A percentile compares a stretch with the other conserved stretches of the same genome.
Conservation (phyloP, 1,140 invertebrate genomes). For the Scaptomyza hsui region DNA sequence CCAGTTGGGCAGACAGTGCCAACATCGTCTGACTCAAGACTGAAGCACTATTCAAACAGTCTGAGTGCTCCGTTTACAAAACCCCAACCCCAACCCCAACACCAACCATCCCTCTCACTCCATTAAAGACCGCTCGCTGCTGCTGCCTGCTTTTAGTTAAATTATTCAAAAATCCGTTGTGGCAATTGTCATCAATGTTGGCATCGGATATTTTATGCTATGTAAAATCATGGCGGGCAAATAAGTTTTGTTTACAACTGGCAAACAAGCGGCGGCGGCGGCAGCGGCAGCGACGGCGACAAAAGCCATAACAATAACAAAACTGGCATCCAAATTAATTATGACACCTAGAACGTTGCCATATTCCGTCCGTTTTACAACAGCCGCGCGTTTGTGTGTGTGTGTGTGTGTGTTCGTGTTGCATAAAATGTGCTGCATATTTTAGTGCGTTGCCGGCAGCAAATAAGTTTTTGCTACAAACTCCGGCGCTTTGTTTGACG, state of each 20-base stretch:
- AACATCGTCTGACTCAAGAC: conserved; percentile 44
- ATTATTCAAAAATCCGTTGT: conserved; percentile 35
- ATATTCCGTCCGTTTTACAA: not conserved
- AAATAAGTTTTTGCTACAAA: conserved; percentile 41
- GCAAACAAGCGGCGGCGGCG: conserved; percentile 36
- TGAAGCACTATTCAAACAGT: conserved; percentile 69
- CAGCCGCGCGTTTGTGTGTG: not conserved
- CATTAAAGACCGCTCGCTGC: conserved; percentile 1
- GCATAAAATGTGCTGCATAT: conserved; percentile 53
- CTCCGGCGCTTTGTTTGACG: not conserved
- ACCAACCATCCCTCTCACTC: not conserved
- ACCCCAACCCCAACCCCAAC: not conserved
- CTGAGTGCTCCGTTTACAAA: conserved; percentile 53
- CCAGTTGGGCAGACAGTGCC: conserved; percentile 17
- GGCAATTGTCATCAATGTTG: conserved; percentile 21
- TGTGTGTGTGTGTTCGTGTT: not conserved
- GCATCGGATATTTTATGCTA: conserved; percentile 3
- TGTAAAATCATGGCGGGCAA: conserved; percentile 39
- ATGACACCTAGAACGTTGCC: conserved; percentile 54
- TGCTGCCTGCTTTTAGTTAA: conserved; percentile 24
- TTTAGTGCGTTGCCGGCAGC: conserved; percentile 45
- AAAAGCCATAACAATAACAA: conserved; percentile 52
- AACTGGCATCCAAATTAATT: conserved; percentile 67
- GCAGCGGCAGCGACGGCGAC: conserved; percentile 13
- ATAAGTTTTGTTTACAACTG: conserved; percentile 48